Percentiles rank a stretch among this genome's conserved stretches.
Conservation (phyloP, 2,113 vertebrate species). For the Lamprologus ornatipinnis region DNA sequence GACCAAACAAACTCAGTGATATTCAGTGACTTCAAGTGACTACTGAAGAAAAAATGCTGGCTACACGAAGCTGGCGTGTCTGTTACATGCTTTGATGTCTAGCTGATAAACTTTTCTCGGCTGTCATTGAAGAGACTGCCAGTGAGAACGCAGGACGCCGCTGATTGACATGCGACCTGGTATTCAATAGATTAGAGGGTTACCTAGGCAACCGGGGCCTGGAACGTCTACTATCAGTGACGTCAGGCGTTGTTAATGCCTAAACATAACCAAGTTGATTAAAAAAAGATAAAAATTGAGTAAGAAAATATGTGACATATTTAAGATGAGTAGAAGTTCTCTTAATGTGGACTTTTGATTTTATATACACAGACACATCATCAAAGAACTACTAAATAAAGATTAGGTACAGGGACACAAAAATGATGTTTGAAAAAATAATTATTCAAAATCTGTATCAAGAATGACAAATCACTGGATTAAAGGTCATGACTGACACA, state of each 20-base stretch:
- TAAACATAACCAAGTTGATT: not conserved
- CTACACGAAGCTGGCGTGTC: not conserved
- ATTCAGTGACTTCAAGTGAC: not conserved
- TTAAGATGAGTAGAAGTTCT: not conserved
- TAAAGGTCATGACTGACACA: not conserved
- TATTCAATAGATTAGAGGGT: not conserved
- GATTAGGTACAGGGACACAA: not conserved
- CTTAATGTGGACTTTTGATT: not conserved
- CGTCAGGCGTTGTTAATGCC: not conserved
- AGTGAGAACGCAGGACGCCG: not conserved
- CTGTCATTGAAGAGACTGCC: not conserved
- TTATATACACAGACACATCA: not conserved
- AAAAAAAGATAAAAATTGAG: not conserved
- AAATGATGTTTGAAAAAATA: fast-evolving
- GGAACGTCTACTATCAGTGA: not conserved
- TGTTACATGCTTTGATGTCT: not conserved
- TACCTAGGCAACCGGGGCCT: not conserved
- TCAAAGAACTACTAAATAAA: not conserved
- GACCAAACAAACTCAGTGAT: not conserved
- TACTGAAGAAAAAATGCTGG: not conserved
- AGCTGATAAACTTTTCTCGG: not conserved
- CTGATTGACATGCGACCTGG: not conserved
- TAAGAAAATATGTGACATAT: not conserved
- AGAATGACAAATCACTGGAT: not conserved
- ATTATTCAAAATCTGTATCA: not conserved